phyloP scores from a whole-genome alignment of 1,140 invertebrate genomes.

The Zaprionus lachaisei region DNA sequence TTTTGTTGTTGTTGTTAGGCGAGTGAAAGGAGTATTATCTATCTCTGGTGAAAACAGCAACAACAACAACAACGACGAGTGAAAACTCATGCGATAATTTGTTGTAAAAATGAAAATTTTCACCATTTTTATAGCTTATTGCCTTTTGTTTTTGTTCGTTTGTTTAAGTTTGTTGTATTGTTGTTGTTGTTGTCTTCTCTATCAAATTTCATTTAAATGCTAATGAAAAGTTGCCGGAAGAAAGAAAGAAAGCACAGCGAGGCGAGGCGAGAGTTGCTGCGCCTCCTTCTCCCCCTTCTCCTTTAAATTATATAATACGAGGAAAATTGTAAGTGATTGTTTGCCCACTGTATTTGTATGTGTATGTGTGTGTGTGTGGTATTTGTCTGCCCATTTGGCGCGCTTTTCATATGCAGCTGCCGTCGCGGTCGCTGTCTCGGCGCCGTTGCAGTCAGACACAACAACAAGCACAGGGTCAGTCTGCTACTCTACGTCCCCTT shows the following conservation, averaged over 20 bases:
- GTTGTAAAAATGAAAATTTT: constrained; percentile 82
- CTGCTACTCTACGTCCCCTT: background rate
- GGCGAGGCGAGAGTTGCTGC: constrained; percentile 14
- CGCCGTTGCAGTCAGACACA: background rate
- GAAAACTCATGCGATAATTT: constrained; percentile 83
- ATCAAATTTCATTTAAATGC: constrained; percentile 82
- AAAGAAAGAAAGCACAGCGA: no score
- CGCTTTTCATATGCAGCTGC: constrained; percentile 39
- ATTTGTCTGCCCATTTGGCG: constrained; percentile 31
- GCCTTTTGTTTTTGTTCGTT: constrained; percentile 49
- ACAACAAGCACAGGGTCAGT: background rate
- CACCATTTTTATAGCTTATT: constrained; percentile 71
- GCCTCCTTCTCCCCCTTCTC: constrained; percentile 26
- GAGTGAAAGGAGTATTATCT: constrained; percentile 76
- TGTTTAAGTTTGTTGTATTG: constrained; percentile 39
- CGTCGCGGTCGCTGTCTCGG: no score
- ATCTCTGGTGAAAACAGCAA: constrained; percentile 62
- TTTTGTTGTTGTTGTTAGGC: constrained; percentile 62
- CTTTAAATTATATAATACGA: constrained; percentile 67
- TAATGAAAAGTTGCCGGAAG: constrained; percentile 80
- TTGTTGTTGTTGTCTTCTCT: constrained; percentile 47
- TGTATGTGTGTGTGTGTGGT: background rate
- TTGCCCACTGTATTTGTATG: constrained; percentile 1
- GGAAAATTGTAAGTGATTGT: constrained; percentile 48
- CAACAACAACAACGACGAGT: constrained; percentile 51